phyloP scores from a whole-genome alignment of 2,888 invertebrate genomes.

The Diachrysia chrysitis region DNA sequence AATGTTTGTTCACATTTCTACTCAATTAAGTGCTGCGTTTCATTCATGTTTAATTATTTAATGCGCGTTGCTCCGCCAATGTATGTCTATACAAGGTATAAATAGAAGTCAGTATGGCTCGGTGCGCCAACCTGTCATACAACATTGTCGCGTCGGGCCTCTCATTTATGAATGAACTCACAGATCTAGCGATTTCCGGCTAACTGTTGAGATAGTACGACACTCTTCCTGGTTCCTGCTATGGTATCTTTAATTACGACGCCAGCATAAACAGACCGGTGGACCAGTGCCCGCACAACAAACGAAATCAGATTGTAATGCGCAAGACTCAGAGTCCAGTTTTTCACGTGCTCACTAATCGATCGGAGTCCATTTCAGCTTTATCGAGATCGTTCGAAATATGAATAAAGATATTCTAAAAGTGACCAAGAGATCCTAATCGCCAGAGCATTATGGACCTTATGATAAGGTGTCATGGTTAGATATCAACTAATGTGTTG shows the following conservation, averaged over 20 bases:
- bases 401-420: slow-evolving; percentile 88
- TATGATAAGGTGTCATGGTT: slow-evolving; percentile 69
- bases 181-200: slow-evolving; percentile 89
- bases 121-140: slow-evolving; percentile 78
- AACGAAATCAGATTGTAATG: slow-evolving; percentile 65
- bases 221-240: slow-evolving; percentile 89
- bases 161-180: slow-evolving; percentile 89
- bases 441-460: slow-evolving; percentile 69
- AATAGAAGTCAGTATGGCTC: slow-evolving; percentile 75
- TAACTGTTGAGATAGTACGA: slow-evolving; percentile 89
- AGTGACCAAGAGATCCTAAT: slow-evolving; percentile 73
- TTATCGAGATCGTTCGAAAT: slow-evolving; percentile 86
- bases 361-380: slow-evolving; percentile 80
- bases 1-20: slow-evolving; percentile 85
- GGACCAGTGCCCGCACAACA: slow-evolving; percentile 39
- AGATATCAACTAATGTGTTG: slow-evolving; percentile 65
- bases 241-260: slow-evolving; percentile 87
- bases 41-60: slow-evolving; percentile 86
- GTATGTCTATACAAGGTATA: slow-evolving; percentile 66
- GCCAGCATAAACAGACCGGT: slow-evolving; percentile 81
- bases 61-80: slow-evolving; percentile 66
- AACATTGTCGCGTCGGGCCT: slow-evolving; percentile 81
- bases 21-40: slow-evolving; percentile 86
- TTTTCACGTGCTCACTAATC: slow-evolving; percentile 63
- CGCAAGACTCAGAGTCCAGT: slow-evolving; percentile 69